Evolutionary conservation across 2,888 invertebrate genomes (phyloP), one percentile per base, ranked within the genome.

Genomic region (Lasioglossum leucozonium): DNA sequence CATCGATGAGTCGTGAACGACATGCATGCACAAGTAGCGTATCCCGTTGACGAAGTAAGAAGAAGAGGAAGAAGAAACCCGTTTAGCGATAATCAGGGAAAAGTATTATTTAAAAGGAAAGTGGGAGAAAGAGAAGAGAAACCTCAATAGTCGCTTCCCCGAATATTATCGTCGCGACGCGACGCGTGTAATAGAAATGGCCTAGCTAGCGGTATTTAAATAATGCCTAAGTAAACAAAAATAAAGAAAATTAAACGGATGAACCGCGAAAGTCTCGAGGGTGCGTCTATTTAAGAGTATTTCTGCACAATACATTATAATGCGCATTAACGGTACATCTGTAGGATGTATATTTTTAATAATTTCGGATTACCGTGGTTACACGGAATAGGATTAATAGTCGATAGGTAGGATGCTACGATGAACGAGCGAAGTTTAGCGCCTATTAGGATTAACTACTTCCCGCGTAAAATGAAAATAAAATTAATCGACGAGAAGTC

Each of bases 271-370:
- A 11, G n/a, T 55, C 73, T 86, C 62, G 62, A 79, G 47, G 72
- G 82, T 85, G 79, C 79, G 55, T 72, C 85, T 79, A 81, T 82
- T 84, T 76, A 84, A 84, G 76, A 86, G 76, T 84, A 88, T 62
- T 91, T 89, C 88, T 90, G 90, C 92, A 91, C 91, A 91, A 91
- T 91, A 91, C 91, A 91, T 90, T 91, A 88, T 84, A 85, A 91
- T 89, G 89, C 91, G 92, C 92, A 89, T 88, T 90, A 87, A 89
- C 86, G 78, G 86, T 89, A 88, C 90, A 90, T 91, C 90, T 87
- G 86, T 90, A 89, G 87, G 90, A 91, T 92, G 92, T 92, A 89
- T 92, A 93, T 93, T 93, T 93, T 92, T 92, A 92, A 92, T 92
- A 92, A 92, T 90, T 92, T 92, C 79, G 89, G 78, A 90, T 91